phyloP scores from a whole-genome alignment of 1,140 invertebrate species.

The Leptinotarsa defecta region DNA sequence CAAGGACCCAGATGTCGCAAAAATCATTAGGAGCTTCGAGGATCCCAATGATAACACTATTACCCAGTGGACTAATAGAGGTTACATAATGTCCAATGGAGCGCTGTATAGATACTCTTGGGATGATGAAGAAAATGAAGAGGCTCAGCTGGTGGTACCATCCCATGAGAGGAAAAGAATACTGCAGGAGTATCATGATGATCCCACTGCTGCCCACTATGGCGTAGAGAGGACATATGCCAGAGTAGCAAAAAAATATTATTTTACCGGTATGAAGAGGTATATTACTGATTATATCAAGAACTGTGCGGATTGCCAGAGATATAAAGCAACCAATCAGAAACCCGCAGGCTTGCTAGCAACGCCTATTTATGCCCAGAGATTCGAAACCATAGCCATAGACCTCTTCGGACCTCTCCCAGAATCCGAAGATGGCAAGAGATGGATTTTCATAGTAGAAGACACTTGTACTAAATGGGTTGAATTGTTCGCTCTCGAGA shows the following conservation, averaged over 20 bases:
- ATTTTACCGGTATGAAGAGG: neutral
- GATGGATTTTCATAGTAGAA: neutral
- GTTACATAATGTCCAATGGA: constrained; percentile 40
- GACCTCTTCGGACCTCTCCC: constrained; percentile 31
- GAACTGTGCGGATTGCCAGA: neutral
- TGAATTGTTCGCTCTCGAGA: too few relatives aligned
- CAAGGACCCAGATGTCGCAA: neutral
- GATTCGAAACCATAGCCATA: constrained; percentile 19
- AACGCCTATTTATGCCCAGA: too few relatives aligned
- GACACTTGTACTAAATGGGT: too few relatives aligned
- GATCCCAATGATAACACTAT: neutral
- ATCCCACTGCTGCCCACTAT: too few relatives aligned
- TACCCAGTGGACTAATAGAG: constrained; percentile 29
- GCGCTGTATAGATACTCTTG: neutral
- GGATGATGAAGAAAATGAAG: constrained; percentile 35
- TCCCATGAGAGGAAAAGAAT: neutral
- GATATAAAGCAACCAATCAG: neutral
- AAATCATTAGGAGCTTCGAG: neutral
- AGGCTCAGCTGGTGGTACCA: constrained; percentile 42
- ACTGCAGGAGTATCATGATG: neutral
- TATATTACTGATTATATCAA: neutral
- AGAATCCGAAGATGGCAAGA: constrained; percentile 35
- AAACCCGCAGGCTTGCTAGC: constrained; percentile 33
- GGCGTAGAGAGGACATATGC: too few relatives aligned
- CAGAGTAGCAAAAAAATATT: too few relatives aligned